Conservation (phyloP, 2,888 invertebrate species). For the Allophyes oxyacanthae region DNA sequence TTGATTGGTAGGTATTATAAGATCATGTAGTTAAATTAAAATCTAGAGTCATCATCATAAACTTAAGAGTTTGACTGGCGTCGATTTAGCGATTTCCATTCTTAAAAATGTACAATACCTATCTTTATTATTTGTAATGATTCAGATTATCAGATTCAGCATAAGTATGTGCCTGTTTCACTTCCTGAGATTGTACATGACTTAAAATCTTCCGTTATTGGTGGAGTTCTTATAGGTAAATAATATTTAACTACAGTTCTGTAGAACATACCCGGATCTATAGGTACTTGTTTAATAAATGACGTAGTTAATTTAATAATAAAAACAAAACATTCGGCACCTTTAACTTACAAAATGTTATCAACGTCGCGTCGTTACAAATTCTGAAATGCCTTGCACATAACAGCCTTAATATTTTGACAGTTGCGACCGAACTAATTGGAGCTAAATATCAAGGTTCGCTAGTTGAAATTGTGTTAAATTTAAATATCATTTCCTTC, state of each 20-base stretch:
- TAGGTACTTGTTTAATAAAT: no score
- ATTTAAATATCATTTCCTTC: conserved; percentile 56
- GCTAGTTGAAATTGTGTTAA: conserved; percentile 49
- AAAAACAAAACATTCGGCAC: conserved; percentile 7
- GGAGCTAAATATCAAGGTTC: conserved; percentile 65
- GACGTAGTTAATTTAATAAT: conserved; percentile 6
- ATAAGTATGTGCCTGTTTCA: no score
- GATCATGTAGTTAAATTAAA: conserved; percentile 1
- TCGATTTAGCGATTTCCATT: no score
- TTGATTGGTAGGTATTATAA: conserved; percentile 27
- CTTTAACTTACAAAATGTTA: conserved; percentile 15
- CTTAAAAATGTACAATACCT: no score
- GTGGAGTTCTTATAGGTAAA: no score
- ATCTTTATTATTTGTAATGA: no score
- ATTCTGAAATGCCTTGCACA: conserved; percentile 53
- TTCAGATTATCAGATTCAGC: no score
- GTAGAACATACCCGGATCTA: no score
- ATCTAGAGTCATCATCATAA: neutral
- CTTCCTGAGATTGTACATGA: no score
- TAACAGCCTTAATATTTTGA: conserved; percentile 54
- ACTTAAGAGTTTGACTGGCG: no score
- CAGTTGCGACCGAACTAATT: conserved; percentile 55
- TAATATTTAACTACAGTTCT: no score
- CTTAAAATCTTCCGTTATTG: no score
- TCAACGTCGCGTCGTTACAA: conserved; percentile 11